Percentiles rank a stretch among this genome's conserved stretches.
These are phyloP conservation scores for Polydrusus tereticollis DNA, from an alignment of 2,888 invertebrate genomes.

Conservation along the genomic window DNA sequence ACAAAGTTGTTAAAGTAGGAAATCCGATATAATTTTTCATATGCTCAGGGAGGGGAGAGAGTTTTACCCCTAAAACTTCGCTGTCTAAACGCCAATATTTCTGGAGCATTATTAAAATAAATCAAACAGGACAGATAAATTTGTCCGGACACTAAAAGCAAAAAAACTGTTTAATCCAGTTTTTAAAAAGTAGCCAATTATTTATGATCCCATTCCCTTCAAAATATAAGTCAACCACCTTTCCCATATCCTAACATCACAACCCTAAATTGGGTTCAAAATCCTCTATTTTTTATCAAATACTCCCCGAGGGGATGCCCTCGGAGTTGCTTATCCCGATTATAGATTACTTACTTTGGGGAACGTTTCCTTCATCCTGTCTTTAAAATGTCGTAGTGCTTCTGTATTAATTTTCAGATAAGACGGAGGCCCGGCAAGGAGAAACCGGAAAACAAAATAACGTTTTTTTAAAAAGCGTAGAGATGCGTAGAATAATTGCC, in stretches of 20 bases:
- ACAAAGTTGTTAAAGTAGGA: no score
- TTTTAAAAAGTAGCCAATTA: neutral
- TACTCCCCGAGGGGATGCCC: conserved; percentile 28
- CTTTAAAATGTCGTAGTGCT: conserved; percentile 41
- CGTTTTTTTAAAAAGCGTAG: conserved; percentile 21
- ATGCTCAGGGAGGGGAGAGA: no score
- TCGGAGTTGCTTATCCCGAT: conserved; percentile 38
- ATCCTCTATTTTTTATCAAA: conserved; percentile 37
- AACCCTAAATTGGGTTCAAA: conserved; percentile 37
- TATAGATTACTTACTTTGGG: conserved; percentile 41
- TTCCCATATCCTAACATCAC: conserved; percentile 20
- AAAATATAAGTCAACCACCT: conserved; percentile 9
- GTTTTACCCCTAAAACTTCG: no score
- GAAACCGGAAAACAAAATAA: conserved; percentile 25
- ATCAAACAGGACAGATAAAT: no score
- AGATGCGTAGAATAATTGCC: neutral
- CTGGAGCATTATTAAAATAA: no score
- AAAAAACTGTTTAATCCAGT: neutral
- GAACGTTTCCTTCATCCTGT: conserved; percentile 39
- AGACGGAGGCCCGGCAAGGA: conserved; percentile 6
- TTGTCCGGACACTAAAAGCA: neutral
- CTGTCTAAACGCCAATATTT: no score
- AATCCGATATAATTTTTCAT: no score
- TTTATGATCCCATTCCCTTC: neutral
- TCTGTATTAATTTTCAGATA: conserved; percentile 38